Evolutionary conservation across 2,113 vertebrate species (phyloP).

Genomic region (Eleginops maclovinus): DNA sequence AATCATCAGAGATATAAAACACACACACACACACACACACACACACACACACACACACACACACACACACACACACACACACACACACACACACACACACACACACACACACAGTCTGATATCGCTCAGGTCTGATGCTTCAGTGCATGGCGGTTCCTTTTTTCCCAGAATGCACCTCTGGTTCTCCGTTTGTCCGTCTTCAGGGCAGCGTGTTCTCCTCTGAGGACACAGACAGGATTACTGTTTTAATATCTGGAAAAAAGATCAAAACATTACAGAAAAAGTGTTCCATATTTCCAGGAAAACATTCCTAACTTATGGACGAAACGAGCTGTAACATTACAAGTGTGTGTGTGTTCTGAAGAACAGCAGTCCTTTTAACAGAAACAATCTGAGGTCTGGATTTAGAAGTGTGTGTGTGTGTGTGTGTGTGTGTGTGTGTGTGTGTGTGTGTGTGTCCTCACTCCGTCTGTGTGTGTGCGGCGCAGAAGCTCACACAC

Average conservation of each 20-base stretch:
- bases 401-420: conserved; percentile 7
- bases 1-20: no score
- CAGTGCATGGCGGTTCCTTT: conserved; percentile 42
- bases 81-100: not conserved
- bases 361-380: no score
- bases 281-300: no score
- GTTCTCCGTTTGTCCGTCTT: conserved; percentile 20
- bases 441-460: conserved; percentile 25
- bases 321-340: no score
- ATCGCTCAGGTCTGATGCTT: conserved; percentile 60
- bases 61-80: not conserved
- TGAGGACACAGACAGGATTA: conserved; percentile 1
- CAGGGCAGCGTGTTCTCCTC: not conserved
- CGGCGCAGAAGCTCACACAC: conserved; percentile 76
- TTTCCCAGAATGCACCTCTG: conserved; percentile 71
- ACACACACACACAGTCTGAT: not conserved
- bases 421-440: conserved; percentile 9
- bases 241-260: no score
- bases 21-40: not conserved
- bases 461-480: conserved; percentile 50
- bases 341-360: no score
- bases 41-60: not conserved
- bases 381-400: no score
- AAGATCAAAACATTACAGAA: no score
- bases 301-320: no score